Base-by-base conservation (phyloP, 2,888 invertebrate species). In the Cryptus armator region DNA sequence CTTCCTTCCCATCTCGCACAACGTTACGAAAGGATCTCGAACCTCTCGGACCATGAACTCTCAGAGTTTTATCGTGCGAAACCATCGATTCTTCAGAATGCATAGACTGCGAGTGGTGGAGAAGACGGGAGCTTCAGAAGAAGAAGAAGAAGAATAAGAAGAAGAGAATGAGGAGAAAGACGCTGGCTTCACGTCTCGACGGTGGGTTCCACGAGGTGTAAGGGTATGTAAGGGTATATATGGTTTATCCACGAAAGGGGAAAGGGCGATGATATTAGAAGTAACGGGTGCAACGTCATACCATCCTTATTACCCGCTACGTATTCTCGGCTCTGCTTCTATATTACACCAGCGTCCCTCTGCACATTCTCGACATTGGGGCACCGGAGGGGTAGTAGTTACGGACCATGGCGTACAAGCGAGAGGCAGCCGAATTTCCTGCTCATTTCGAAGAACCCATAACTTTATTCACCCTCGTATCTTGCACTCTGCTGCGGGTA, bases 241-340 rank as follows among this genome's bases (percentile, higher is more conserved):
- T 37, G 70, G 76, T 53, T 56, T 67, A 76, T 51, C 75, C 66
- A 53, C 19, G 67, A 56, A 67, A 66, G 48, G 32, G 48, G 48
- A 43, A 80, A 84, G 68, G 86, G 80, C 81, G 74, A 87, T 87
- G 88, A 89, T 91, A 90, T 90, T 89, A 90, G 89, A 90, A 91
- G 90, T 92, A 91, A 91, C 90, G 89, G 90, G 86, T 89, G 90
- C 87, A 88, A 87, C 87, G 48, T 77, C 87, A 83, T 85, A 83
- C 86, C 88, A 86, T 89, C 88, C 89, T 91, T 91, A 91, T 91
- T 91, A 91, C 88, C 76, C 81, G 87, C 89, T 88, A 87, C 89
- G 89, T 90, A 91, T 91, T 91, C 89, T 79, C 81, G 71, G 84
- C 86, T 81, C 82, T 71, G 86, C 86, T 9, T 84, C 89, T 89